phyloP scores from a whole-genome alignment of 2,113 vertebrate genomes.

The Ailuropoda melanoleuca region DNA sequence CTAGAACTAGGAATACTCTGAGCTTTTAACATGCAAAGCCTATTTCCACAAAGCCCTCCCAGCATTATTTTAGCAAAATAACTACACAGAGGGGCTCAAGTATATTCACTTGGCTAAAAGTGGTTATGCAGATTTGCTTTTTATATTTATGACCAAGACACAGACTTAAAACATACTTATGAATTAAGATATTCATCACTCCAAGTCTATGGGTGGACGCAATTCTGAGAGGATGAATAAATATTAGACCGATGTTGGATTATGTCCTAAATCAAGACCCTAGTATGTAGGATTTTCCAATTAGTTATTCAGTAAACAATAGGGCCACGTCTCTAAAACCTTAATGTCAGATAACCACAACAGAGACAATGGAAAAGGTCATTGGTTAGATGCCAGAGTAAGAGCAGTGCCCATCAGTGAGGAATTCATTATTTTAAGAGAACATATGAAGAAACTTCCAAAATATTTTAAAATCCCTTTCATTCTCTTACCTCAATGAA shows the following conservation, averaged over 20 bases:
- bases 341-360: not conserved
- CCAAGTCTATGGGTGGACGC: not conserved
- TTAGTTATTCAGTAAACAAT: not conserved
- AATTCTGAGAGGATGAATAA: slow-evolving; percentile 12
- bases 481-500: slow-evolving; percentile 9
- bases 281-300: not conserved
- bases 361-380: not conserved
- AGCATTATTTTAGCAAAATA: slow-evolving; percentile 25
- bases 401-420: not conserved
- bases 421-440: not conserved
- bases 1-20: not conserved
- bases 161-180: not conserved
- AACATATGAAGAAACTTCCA: not conserved
- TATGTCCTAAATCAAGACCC: not conserved
- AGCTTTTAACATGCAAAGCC: slow-evolving; percentile 3
- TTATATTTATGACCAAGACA: not conserved
- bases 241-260: not conserved
- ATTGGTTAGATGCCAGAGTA: not conserved
- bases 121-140: not conserved
- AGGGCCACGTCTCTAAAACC: not conserved
- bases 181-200: not conserved
- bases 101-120: not conserved
- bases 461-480: slow-evolving; percentile 11
- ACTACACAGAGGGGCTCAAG: not conserved
- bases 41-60: not conserved